Evolutionary conservation across 2,113 vertebrate genomes (phyloP), one percentile per base, ranked within the genome.

Genomic region (Rafetus swinhoei): DNA sequence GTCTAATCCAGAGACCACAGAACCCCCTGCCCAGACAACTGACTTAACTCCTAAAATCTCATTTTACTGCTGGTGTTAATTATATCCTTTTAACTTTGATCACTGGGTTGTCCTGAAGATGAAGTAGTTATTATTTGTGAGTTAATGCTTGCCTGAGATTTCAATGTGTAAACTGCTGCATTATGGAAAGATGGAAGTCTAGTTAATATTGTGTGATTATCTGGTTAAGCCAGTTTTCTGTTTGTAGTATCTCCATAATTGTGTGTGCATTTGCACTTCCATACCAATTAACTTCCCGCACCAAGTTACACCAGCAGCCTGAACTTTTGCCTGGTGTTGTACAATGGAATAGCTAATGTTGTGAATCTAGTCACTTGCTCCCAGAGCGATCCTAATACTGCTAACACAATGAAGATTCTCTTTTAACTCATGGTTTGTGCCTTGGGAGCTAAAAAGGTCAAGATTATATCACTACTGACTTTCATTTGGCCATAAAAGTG

Each of bases 21-120:
- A 95, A 90, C 60, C 85, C 95, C 92, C 88, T 96, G 86, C 65
- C 90, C 88, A 92, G 91, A 92, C 95, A 96, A 94, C 93, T 96
- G 93, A 92, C 90, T 97, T 96, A 95, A 95, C 88, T 95, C 90
- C 79, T 96, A 94, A 95, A 72, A 96, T 96, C 96, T 87, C 86
- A 92, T 97, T 96, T 97, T 95, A 93, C 76, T 95, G 82, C 45
- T 93, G 21, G 81, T 8, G 72, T 95, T 97, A 96, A 95, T 96
- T 95, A 62, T 95, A 90, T 95, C 81, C 9, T 81, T 94, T 93
- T 96, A 90, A 90, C 89, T 85, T 90, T 94, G 65, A 62, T 93
- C 65, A 82, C 1, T 4, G 90, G 55, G 62, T 94, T 95, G 85
- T 81, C 91, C 87, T 45, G 52, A 94, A 91, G 89, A 93, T 94